Evolutionary conservation across 37 sponge, comb jelly and placozoan genomes (phyloP).

Genomic region (Ianthella basta): DNA sequence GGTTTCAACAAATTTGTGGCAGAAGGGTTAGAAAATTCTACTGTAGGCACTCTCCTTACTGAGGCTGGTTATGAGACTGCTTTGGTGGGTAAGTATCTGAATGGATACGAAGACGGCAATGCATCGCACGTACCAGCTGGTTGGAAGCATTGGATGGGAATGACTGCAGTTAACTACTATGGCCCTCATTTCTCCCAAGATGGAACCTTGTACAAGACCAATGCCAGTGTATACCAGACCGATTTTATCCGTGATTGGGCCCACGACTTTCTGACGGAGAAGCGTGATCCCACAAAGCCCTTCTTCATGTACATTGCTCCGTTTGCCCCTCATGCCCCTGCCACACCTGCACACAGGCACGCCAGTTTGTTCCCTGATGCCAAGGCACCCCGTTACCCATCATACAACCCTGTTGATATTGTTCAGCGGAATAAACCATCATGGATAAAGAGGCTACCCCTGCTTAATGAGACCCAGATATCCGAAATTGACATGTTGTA

Average conservation of each 20-base stretch:
- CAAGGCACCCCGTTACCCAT: conserved; percentile 63
- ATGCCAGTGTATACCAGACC: conserved; percentile 59
- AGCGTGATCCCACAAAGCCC: conserved; percentile 50
- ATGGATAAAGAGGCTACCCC: conserved; percentile 62
- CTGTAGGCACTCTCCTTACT: conserved; percentile 53
- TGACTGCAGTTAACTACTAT: conserved; percentile 68
- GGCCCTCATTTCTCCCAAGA: conserved; percentile 65
- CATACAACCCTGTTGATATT: conserved; percentile 60
- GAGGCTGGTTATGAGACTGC: conserved; percentile 70
- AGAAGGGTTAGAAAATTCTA: conserved; percentile 38
- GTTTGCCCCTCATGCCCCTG: conserved; percentile 80
- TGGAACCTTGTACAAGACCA: conserved; percentile 51
- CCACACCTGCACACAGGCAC: conserved; percentile 65
- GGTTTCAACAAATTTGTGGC: conserved; percentile 55
- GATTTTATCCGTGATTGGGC: conserved; percentile 56
- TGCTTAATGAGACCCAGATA: conserved; percentile 30
- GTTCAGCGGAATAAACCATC: conserved; percentile 71
- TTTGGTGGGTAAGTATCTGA: conserved; percentile 71
- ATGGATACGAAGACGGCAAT: conserved; percentile 57
- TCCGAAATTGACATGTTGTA: conserved; percentile 51
- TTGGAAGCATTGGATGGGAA: conserved; percentile 77
- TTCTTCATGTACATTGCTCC: conserved; percentile 77
- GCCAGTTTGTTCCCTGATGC: conserved; percentile 52
- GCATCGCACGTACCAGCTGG: conserved; percentile 65
- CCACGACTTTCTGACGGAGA: background rate